Conservation (phyloP, 2,113 vertebrate genomes). For the Mesocricetus auratus region DNA sequence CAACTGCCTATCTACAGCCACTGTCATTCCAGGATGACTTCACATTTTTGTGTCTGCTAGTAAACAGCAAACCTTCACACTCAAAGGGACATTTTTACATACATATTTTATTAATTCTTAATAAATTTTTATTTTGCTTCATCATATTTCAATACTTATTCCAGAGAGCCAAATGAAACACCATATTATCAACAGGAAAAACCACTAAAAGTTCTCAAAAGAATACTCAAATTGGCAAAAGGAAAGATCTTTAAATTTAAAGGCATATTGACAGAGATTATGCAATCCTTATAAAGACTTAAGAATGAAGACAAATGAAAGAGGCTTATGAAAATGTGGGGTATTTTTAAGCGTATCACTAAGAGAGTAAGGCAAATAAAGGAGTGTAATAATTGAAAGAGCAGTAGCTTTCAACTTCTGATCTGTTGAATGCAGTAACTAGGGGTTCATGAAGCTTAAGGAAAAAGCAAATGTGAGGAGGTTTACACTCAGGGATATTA, state of each 20-base stretch:
- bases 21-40: neutral
- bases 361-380: neutral
- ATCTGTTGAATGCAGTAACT: neutral
- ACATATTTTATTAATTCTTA: too few species aligned
- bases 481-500: neutral
- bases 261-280: neutral
- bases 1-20: neutral
- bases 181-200: neutral
- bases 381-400: neutral
- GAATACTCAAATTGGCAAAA: neutral
- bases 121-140: neutral
- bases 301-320: neutral
- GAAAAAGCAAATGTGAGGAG: neutral
- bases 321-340: neutral
- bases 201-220: neutral
- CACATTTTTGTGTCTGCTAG: too few species aligned
- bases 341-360: neutral
- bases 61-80: too few species aligned
- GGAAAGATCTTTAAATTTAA: neutral
- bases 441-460: neutral
- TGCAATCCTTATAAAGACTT: neutral
- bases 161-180: neutral
- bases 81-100: too few species aligned
- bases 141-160: neutral
- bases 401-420: neutral